phyloP scores from a whole-genome alignment of 2,113 vertebrate genomes.

The Cyanistes caeruleus region DNA sequence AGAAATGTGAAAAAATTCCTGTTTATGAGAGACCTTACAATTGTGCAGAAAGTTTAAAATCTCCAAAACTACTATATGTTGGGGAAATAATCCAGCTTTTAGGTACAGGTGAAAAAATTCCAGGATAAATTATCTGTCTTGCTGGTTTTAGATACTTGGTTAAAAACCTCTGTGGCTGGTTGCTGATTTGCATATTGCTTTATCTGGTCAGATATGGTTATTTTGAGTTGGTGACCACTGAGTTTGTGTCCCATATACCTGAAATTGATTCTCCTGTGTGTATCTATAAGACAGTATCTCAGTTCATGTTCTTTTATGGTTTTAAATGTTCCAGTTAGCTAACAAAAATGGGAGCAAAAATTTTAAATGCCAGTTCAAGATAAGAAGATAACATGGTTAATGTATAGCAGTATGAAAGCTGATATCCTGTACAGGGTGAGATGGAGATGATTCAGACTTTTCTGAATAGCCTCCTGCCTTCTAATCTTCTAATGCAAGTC shows the following conservation, averaged over 20 bases:
- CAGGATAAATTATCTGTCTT: not conserved
- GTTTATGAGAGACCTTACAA: not conserved
- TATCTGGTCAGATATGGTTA: not conserved
- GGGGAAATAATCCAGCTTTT: not conserved
- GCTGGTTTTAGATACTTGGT: not conserved
- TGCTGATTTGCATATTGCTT: not conserved
- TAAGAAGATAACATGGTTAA: not conserved
- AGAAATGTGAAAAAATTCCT: not conserved
- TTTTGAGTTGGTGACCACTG: not conserved
- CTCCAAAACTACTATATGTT: fast-evolving
- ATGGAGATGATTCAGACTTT: not conserved
- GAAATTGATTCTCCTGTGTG: not conserved
- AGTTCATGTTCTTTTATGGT: not conserved
- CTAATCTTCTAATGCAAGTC: not conserved
- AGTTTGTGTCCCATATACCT: not conserved
- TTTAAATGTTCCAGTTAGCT: not conserved
- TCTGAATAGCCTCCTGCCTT: not conserved
- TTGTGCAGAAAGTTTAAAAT: not conserved
- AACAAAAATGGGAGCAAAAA: not conserved
- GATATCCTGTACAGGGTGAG: not conserved
- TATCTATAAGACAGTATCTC: not conserved
- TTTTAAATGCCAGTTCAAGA: not conserved
- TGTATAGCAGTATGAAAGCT: not conserved
- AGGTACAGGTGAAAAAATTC: not conserved
- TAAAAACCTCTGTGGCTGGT: not conserved